Evolutionary conservation across 2,888 invertebrate genomes (phyloP), one percentile per base, ranked within the genome.

Genomic region (Unio pictorum): DNA sequence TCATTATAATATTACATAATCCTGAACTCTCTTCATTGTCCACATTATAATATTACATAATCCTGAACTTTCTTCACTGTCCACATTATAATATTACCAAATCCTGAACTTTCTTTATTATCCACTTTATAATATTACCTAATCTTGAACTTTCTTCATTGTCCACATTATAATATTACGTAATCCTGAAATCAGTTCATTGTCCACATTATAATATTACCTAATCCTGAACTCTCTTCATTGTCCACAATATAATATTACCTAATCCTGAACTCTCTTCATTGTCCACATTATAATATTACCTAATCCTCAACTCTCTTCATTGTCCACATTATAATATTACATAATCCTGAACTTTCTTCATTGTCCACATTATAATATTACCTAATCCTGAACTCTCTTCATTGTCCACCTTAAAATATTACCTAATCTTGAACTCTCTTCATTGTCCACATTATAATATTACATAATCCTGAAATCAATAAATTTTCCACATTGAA

Each of bases 341-440:
- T 68, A 89, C 89, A 88, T 11, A 91, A 73, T 88, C 98, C 98
- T 92, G 28, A 3, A 28, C 28, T 28, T 1, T 2, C 28, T 28
- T 34, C 34, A 34, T 6, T 34, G 7, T 34, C 34, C 34, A 34
- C 34, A 34, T 6, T 5, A 7, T 34, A 34, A 34, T 34, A 82
- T 82, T 68, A 89, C 89, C 88, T 11, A 91, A 73, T 88, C 98
- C 98, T 92, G 28, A 3, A 28, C 2, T 28, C 3, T 28, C 28
- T 28, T 34, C 34, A 34, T 6, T 34, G 7, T 34, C 34, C 34
- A 34, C 34, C 4, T 6, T 5, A 7, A 4, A 34, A 34, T 34
- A 82, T 82, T 67, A 89, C 89, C 88, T 11, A 91, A 73, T 88
- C 98, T 98, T 92, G 98, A 93, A 28, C 28, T 28, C 28, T 28